A percentile compares a stretch with the other conserved stretches of the same genome.
Evolutionary conservation across 2,888 invertebrate genomes (phyloP).

Genomic region (Agrochola lychnidis): DNA sequence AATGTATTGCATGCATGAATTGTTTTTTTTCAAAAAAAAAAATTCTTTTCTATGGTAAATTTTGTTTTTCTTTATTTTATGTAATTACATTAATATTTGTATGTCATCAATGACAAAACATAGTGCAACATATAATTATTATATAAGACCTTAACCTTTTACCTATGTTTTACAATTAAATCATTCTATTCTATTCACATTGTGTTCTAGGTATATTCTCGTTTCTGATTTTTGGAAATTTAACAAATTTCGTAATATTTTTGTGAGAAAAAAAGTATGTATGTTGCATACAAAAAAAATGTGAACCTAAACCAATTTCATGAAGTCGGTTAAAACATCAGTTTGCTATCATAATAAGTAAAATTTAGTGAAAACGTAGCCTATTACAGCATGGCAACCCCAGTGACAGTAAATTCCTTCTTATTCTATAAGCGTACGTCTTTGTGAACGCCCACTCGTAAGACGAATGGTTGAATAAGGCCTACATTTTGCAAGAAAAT

Average conservation of each 20-base stretch:
- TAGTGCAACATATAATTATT: too few relatives aligned
- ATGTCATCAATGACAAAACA: too few relatives aligned
- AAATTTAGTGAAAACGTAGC: neutral
- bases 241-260: too few relatives aligned
- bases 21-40: too few relatives aligned
- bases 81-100: too few relatives aligned
- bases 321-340: neutral
- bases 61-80: too few relatives aligned
- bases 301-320: neutral
- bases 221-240: neutral
- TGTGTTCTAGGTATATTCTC: neutral
- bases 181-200: too few relatives aligned
- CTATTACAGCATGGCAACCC: constrained; percentile 49
- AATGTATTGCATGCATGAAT: too few relatives aligned
- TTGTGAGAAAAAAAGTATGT: neutral
- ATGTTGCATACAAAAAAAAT: too few relatives aligned
- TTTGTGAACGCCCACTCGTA: constrained; percentile 66
- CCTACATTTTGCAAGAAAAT: constrained; percentile 64
- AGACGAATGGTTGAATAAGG: constrained; percentile 62
- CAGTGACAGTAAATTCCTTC: constrained; percentile 63
- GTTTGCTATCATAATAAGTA: neutral
- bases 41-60: too few relatives aligned
- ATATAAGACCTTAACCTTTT: too few relatives aligned
- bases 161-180: too few relatives aligned
- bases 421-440: constrained; percentile 71